phyloP scores from a whole-genome alignment of 2,888 invertebrate species.

The Rapana venosa region DNA sequence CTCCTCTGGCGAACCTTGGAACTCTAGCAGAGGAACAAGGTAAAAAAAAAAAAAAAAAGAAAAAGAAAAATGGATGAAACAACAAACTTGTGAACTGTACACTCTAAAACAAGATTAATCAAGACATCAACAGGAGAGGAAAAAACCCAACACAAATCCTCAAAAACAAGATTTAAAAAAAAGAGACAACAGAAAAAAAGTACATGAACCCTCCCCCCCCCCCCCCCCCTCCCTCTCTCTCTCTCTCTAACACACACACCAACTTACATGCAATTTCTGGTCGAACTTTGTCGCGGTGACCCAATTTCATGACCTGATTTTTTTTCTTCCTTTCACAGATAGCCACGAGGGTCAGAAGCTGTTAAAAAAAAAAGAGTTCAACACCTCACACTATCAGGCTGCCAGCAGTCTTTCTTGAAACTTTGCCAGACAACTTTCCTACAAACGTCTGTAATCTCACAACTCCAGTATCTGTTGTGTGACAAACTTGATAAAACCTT shows the following conservation, averaged over 20 bases:
- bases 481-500: neutral
- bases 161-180: too few relatives aligned
- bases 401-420: neutral
- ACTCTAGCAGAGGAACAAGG: neutral
- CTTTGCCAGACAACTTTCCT: neutral
- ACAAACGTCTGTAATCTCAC: neutral
- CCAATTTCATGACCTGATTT: constrained; percentile 11
- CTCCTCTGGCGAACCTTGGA: neutral
- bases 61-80: neutral
- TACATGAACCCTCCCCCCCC: too few relatives aligned
- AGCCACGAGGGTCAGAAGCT: neutral
- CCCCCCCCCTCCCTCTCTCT: too few relatives aligned
- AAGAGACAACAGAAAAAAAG: too few relatives aligned
- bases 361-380: neutral
- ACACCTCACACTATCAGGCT: neutral
- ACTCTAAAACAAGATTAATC: neutral
- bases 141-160: neutral
- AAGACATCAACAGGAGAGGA: neutral
- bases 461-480: neutral
- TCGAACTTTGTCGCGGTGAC: neutral
- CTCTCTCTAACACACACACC: too few relatives aligned
- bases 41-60: neutral
- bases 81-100: too few relatives aligned
- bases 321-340: neutral
- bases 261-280: too few relatives aligned